These are phyloP conservation scores for Eurypyga helias DNA, from an alignment of 2,113 vertebrate species.

Conservation along the genomic window DNA sequence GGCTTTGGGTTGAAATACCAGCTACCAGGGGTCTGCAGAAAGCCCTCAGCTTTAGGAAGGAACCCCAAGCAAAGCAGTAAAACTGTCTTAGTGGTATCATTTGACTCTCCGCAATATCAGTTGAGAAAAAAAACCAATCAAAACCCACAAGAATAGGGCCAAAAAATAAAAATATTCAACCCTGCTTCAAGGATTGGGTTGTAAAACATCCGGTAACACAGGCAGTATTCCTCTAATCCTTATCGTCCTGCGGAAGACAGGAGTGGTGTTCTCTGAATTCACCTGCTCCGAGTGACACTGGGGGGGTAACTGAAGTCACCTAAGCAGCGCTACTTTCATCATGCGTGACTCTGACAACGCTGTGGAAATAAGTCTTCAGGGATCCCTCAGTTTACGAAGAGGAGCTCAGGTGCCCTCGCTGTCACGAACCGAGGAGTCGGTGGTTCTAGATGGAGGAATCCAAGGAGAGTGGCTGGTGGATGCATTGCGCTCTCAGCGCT, in stretches of 20 bases:
- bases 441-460: rapidly evolving
- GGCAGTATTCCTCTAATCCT: background rate
- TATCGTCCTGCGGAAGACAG: background rate
- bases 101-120: background rate
- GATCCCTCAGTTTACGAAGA: background rate
- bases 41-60: background rate
- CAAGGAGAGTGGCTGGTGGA: background rate
- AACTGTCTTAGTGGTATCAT: too few relatives aligned
- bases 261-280: rapidly evolving
- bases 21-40: background rate
- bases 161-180: background rate
- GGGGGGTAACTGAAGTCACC: background rate
- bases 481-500: rapidly evolving
- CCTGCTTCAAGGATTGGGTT: background rate
- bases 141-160: background rate
- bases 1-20: background rate
- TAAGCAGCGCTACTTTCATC: background rate
- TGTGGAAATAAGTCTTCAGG: background rate
- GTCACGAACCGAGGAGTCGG: background rate
- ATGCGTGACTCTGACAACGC: background rate
- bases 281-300: rapidly evolving
- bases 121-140: background rate
- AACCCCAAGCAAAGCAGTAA: background rate
- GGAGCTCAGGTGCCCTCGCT: background rate
- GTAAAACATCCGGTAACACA: rapidly evolving